Conservation (phyloP, 2,888 invertebrate species). For the Diadromus collaris region DNA sequence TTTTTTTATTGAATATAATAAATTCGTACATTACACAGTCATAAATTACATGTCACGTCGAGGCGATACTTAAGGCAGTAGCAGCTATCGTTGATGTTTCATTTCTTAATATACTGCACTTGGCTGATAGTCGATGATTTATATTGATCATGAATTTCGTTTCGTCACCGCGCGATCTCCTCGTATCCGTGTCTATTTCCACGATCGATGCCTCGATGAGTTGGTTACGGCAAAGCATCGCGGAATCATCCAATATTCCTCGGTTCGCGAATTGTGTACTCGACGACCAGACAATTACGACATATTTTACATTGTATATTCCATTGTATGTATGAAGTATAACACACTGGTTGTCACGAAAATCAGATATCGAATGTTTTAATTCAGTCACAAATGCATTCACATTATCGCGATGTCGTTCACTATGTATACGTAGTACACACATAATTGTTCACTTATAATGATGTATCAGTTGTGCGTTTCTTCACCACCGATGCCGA, state of each 20-base stretch:
- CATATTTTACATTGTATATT: constrained; percentile 53
- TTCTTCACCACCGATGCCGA: constrained; percentile 21
- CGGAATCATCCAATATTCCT: constrained; percentile 10
- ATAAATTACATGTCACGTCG: constrained; percentile 51
- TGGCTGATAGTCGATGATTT: constrained; percentile 56
- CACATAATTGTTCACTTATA: constrained; percentile 41
- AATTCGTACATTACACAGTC: constrained; percentile 50
- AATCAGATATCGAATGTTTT: constrained; percentile 31
- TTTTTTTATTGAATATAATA: constrained; percentile 46
- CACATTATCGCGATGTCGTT: constrained; percentile 33
- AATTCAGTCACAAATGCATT: constrained; percentile 30
- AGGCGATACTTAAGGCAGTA: constrained; percentile 31
- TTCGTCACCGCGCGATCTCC: not conserved
- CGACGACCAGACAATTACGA: constrained; percentile 61
- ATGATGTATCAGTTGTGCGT: constrained; percentile 6
- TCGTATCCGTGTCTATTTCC: not conserved
- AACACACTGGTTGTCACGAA: constrained; percentile 41
- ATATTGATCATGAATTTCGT: constrained; percentile 17
- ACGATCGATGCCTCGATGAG: not conserved
- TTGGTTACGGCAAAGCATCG: not conserved
- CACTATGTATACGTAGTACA: constrained; percentile 36
- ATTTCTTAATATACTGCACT: constrained; percentile 52
- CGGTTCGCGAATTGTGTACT: constrained; percentile 31
- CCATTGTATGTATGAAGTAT: constrained; percentile 6
- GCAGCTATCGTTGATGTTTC: constrained; percentile 18